A percentile compares a stretch with the other conserved stretches of the same genome.
phyloP scores from a whole-genome alignment of 2,797 vertebrate genomes.

The Danio kyathit region DNA sequence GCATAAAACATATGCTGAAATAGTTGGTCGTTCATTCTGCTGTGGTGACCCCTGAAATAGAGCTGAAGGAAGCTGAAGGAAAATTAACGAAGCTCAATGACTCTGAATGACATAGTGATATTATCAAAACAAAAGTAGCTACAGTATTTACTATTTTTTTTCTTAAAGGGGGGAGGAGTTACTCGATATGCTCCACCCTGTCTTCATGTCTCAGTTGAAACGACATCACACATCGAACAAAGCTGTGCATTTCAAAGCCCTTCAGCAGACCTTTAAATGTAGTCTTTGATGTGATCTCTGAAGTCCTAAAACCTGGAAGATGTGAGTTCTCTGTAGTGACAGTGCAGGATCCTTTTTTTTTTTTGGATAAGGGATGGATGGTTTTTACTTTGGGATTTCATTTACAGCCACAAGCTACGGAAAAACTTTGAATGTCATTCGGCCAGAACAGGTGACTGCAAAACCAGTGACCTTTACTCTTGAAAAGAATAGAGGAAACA shows the following conservation, averaged over 20 bases:
- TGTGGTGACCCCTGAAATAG: no score
- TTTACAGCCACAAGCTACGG: slow-evolving; percentile 45
- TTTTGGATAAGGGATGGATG: not conserved
- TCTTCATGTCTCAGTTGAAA: no score
- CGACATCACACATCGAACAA: no score
- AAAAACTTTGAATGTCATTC: slow-evolving; percentile 49
- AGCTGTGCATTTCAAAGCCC: not conserved
- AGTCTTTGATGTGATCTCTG: not conserved
- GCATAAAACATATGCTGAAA: no score
- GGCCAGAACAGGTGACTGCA: slow-evolving; percentile 15
- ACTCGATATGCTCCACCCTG: no score
- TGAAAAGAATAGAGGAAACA: slow-evolving; percentile 33
- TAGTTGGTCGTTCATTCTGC: no score
- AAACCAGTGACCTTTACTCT: slow-evolving; percentile 55
- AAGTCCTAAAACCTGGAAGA: slow-evolving; percentile 5
- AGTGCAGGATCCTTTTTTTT: not conserved
- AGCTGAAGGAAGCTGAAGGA: no score
- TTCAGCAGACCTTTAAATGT: slow-evolving; percentile 1
- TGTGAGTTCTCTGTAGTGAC: not conserved
- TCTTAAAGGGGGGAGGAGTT: no score
- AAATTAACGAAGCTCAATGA: no score
- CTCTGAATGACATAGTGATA: no score
- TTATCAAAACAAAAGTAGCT: no score
- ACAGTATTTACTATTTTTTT: no score
- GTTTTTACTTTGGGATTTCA: slow-evolving; percentile 9